Evolutionary conservation across 2,113 vertebrate genomes (phyloP), one percentile per base, ranked within the genome.

Genomic region (Dicaeum eximium): DNA sequence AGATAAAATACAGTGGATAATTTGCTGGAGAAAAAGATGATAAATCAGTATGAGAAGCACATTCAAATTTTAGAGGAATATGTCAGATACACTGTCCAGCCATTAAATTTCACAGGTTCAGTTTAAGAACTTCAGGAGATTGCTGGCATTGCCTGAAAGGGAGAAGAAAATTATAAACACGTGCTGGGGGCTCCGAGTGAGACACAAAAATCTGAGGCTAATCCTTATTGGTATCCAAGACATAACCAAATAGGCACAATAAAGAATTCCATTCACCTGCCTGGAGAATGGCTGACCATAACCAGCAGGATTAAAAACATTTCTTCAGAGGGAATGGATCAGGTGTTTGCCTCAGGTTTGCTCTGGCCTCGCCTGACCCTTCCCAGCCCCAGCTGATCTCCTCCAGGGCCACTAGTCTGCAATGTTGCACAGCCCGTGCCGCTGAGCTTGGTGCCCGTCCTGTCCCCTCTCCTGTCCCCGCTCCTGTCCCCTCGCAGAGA

Each of bases 121-220:
- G 37, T 62, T 95, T 73, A 86, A 95, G 85, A 77, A 88, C 92
- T 83, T 90, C 85, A 74, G 92, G 85, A 96, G 82, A 93, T 92
- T 94, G 90, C 72, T 97, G 96, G 94, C 93, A 95, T 67, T 70
- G 88, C 90, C 95, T 96, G 81, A 97, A 97, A 96, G 90, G 75
- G 47, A 82, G 87, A 94, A 44, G 93, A 88, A 93, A 94, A 96
- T 95, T 11, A 88, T 15, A 93, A 96, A 65, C 95, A 97, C 22
- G 30, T 96, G 95, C 28, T 38, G 56, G 47, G 62, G 74, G 84
- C 92, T 96, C 75, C 0, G 1, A 91, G 87, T 11, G 74, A 92
- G 89, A 72, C 61, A 86, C 87, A 91, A 86, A 79, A 92, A 90
- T 70, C 95, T 85, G 62, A 95, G 60, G 78, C 57, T 82, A 95